Conservation (phyloP, 2,113 vertebrate genomes). For the Ondatra zibethicus region DNA sequence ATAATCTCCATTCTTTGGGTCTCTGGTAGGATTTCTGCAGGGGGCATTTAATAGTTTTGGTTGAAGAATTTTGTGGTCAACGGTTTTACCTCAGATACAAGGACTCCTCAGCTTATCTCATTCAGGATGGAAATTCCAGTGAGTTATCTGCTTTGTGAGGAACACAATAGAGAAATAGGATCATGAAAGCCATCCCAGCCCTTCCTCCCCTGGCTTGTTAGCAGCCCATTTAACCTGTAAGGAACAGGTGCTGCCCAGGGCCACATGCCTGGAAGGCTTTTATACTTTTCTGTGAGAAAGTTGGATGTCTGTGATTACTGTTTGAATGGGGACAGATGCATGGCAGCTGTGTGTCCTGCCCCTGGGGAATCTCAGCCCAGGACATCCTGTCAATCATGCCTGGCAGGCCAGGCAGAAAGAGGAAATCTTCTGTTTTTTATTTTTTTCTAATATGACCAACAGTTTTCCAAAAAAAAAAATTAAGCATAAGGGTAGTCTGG, state of each 20-base stretch:
- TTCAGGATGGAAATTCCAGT: not conserved
- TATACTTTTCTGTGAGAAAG: slow-evolving; percentile 26
- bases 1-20: not conserved
- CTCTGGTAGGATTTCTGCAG: not conserved
- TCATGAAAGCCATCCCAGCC: not conserved
- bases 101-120: not conserved
- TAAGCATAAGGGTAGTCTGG: not conserved
- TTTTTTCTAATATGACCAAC: not conserved
- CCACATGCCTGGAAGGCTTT: slow-evolving; percentile 5
- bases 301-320: not conserved
- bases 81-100: not conserved
- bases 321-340: slow-evolving; percentile 4
- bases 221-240: not conserved
- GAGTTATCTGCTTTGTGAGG: not conserved
- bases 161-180: not conserved
- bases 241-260: not conserved
- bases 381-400: not conserved
- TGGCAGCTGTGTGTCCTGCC: not conserved
- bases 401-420: not conserved
- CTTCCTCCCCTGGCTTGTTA: not conserved
- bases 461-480: not conserved
- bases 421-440: not conserved
- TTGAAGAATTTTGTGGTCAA: not conserved
- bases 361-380: not conserved
- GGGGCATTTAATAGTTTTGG: not conserved